Evolutionary conservation across 2,888 invertebrate species (phyloP).

Genomic region (Hydropsyche betteni): DNA sequence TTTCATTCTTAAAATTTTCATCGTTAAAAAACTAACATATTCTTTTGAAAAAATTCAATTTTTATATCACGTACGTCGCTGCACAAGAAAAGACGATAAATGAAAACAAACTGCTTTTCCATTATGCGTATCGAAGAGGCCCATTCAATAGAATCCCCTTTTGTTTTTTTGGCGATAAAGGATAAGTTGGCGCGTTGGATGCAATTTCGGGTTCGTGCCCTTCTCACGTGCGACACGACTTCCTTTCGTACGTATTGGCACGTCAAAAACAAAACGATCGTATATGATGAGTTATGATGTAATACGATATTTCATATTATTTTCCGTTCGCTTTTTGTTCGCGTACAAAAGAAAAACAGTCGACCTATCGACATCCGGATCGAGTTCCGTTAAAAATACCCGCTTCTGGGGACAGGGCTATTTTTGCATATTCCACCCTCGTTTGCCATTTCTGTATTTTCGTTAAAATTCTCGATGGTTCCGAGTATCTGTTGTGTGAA

Average conservation of each 20-base stretch:
- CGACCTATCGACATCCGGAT: neutral
- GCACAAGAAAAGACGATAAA: slow-evolving; percentile 38
- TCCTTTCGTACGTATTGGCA: neutral
- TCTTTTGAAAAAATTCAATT: neutral
- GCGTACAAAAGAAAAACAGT: neutral
- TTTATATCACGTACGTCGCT: slow-evolving; percentile 31
- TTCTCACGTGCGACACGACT: slow-evolving; percentile 24
- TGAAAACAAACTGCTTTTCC: slow-evolving; percentile 47
- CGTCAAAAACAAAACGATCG: slow-evolving; percentile 38
- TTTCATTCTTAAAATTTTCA: too few species aligned
- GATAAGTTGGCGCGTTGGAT: slow-evolving; percentile 45
- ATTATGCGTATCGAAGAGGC: slow-evolving; percentile 42
- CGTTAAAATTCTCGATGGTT: neutral
- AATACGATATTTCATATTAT: slow-evolving; percentile 42
- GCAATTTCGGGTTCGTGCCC: slow-evolving; percentile 46
- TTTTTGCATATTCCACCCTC: slow-evolving; percentile 1
- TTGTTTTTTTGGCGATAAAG: slow-evolving; percentile 44
- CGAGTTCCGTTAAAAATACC: neutral
- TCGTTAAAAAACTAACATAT: too few species aligned
- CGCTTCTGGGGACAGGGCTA: neutral
- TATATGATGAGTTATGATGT: slow-evolving; percentile 45
- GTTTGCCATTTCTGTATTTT: too few species aligned
- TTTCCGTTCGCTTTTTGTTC: neutral
- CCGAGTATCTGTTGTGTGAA: slow-evolving; percentile 6
- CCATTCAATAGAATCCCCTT: slow-evolving; percentile 47